phyloP scores from a whole-genome alignment of 2,888 invertebrate species.

The Sepiola atlantica region DNA sequence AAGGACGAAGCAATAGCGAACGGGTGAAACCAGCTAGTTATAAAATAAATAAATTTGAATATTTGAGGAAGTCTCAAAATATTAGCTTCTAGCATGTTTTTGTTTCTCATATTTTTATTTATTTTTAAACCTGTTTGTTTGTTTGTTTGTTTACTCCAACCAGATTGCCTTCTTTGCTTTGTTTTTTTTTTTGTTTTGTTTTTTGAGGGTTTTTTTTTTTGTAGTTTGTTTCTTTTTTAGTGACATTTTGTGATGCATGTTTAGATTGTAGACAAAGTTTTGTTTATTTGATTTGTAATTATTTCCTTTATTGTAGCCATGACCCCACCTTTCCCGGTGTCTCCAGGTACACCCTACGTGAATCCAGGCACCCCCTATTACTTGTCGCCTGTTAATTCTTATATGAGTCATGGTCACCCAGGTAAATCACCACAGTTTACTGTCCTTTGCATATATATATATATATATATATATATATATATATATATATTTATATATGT shows the following conservation, averaged over 20 bases:
- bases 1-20: too few relatives aligned
- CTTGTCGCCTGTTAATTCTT: constrained; percentile 25
- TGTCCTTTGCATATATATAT: not conserved
- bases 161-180: not conserved
- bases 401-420: constrained; percentile 41
- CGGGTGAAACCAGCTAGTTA: too few relatives aligned
- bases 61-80: too few relatives aligned
- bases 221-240: constrained; percentile 6
- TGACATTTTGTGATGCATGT: not conserved
- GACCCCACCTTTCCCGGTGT: constrained; percentile 94
- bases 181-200: not conserved
- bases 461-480: constrained; percentile 16
- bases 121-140: not conserved
- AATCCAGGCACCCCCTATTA: constrained; percentile 78
- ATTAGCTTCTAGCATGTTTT: not conserved
- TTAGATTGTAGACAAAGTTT: constrained; percentile 2
- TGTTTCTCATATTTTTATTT: not conserved
- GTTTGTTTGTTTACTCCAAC: not conserved
- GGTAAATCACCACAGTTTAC: constrained; percentile 35
- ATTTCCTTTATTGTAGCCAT: constrained; percentile 75
- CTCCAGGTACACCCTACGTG: constrained; percentile 90
- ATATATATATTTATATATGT: not conserved
- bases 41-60: too few relatives aligned
- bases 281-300: constrained; percentile 38
- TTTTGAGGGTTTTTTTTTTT: not conserved